These are phyloP conservation scores for Bombus polaris DNA, from an alignment of 1,140 invertebrate species.

Conservation along the genomic window DNA sequence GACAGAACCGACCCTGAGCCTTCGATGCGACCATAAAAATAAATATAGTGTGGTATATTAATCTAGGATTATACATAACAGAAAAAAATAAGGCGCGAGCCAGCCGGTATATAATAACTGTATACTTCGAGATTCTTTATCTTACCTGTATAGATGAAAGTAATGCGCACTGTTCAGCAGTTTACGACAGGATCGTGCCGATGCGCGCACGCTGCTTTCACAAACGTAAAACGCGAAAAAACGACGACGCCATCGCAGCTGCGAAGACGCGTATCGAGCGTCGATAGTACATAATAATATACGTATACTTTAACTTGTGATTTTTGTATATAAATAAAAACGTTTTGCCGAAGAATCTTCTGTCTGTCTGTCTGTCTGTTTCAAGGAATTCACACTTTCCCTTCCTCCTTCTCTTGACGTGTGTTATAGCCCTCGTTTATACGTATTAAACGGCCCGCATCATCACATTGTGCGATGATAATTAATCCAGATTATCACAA, in stretches of 20 bases:
- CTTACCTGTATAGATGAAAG: conserved; percentile 64
- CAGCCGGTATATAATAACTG: conserved; percentile 58
- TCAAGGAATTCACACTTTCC: background rate
- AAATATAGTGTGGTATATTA: conserved; percentile 74
- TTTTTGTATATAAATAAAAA: conserved; percentile 80
- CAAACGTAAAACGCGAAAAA: conserved; percentile 55
- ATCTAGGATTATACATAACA: conserved; percentile 66
- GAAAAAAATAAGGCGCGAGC: conserved; percentile 55
- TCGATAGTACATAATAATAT: conserved; percentile 60
- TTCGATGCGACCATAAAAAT: conserved; percentile 70
- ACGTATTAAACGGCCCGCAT: no score
- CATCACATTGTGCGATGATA: no score
- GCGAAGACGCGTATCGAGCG: conserved; percentile 58
- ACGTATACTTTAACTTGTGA: conserved; percentile 74
- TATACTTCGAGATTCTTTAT: conserved; percentile 60
- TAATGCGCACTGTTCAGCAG: conserved; percentile 62
- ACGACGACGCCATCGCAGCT: conserved; percentile 40
- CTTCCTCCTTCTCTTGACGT: accelerated
- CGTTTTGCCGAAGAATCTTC: conserved; percentile 61
- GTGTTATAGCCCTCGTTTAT: no score
- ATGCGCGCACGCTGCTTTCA: conserved; percentile 58
- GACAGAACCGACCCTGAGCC: conserved; percentile 71
- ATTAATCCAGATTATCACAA: no score
- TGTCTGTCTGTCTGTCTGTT: background rate
- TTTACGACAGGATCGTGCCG: conserved; percentile 61